Conservation (phyloP, 2,113 vertebrate species). For the Anoplopoma fimbria region DNA sequence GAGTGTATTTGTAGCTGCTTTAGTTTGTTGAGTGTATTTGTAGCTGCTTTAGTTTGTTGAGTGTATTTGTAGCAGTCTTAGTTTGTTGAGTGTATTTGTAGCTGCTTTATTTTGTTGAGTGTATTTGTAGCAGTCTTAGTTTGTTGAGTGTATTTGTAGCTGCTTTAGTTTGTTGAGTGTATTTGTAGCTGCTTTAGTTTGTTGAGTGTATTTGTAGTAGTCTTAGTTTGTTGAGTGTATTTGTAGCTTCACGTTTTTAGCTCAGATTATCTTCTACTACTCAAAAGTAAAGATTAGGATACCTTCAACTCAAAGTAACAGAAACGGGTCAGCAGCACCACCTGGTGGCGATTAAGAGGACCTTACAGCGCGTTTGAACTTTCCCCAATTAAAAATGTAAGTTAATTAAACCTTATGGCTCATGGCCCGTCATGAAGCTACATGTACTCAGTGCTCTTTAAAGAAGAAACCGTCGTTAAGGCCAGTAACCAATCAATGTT, state of each 20-base stretch:
- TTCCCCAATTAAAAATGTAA: neutral
- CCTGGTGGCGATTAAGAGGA: neutral
- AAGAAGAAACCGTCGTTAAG: too few species aligned
- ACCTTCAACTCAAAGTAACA: neutral
- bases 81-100: neutral
- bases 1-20: too few species aligned
- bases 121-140: neutral
- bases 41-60: neutral
- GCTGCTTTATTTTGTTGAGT: neutral
- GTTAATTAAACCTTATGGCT: neutral
- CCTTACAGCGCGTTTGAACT: neutral
- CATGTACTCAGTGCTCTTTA: neutral
- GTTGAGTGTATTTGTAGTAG: too few species aligned
- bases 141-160: neutral
- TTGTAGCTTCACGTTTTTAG: neutral
- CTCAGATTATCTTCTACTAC: neutral
- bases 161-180: neutral
- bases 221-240: neutral
- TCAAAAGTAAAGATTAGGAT: neutral
- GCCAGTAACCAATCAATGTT: too few species aligned
- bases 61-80: neutral
- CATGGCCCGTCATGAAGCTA: neutral
- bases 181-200: neutral
- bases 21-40: neutral
- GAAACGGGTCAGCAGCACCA: neutral